Percentiles rank a stretch among this genome's conserved stretches.
Conservation (phyloP, 2,797 vertebrate genomes). For the Xiphorhynchus erythropygius region DNA sequence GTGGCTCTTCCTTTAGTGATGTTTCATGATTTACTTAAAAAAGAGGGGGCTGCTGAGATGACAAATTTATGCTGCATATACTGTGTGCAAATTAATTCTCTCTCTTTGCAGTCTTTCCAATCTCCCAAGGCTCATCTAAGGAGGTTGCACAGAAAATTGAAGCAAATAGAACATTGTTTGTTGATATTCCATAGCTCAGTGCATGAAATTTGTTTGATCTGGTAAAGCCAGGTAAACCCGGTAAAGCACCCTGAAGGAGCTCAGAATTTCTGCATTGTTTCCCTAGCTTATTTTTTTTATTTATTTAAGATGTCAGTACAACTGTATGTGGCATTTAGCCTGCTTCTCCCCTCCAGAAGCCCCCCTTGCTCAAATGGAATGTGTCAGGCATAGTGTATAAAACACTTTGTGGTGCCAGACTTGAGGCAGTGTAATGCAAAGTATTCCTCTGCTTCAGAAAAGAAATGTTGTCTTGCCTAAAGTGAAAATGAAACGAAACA, state of each 20-base stretch:
- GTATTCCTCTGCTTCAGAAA: conserved; percentile 37
- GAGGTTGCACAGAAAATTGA: not conserved
- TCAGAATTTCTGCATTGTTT: not conserved
- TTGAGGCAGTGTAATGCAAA: not conserved
- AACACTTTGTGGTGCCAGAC: not conserved
- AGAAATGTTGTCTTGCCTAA: conserved; percentile 36
- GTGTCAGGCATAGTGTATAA: not conserved
- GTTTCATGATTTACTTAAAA: not conserved
- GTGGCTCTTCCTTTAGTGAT: not conserved
- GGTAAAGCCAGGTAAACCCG: not conserved
- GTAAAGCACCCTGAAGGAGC: not conserved
- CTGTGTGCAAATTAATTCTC: not conserved
- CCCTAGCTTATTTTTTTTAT: not conserved
- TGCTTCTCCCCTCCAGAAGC: not conserved
- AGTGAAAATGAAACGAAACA: conserved; percentile 47
- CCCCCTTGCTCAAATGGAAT: not conserved
- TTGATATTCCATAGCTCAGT: not conserved
- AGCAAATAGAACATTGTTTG: not conserved
- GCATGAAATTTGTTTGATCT: not conserved
- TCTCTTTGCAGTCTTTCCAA: not conserved
- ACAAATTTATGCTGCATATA: not conserved
- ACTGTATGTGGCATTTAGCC: not conserved
- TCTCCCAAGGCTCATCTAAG: not conserved
- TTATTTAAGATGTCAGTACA: not conserved
- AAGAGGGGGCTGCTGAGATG: not conserved